Base-by-base conservation (phyloP, 1,140 invertebrate genomes). In the Archivesica marissinica region DNA sequence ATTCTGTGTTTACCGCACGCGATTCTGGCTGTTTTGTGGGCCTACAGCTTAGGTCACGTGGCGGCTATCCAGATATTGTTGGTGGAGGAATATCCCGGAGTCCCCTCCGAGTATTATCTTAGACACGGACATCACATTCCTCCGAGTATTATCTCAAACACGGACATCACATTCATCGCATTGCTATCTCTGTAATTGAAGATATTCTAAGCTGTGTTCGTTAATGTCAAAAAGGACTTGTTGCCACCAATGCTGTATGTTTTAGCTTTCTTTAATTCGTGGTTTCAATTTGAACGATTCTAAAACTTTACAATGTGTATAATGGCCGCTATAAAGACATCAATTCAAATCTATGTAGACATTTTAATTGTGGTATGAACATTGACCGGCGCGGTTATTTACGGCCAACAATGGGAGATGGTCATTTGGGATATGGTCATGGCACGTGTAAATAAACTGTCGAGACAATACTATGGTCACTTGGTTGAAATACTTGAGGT, bases 261-360 rank as follows among this genome's bases (percentile, higher is more conserved):
- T 28, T 2, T 2, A 59, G 56, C 11, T 11, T 1, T 30, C 56
- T 11, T 35, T 64, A 64, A 64, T 64, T 64, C 59, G 20, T 35
- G 59, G 59, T 64, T 64, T 64, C 59, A 64, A 52, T 64, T 35
- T 33, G 17, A 33, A 35, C 7, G 25, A 64, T 9, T 33, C 11
- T 64, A 64, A 64, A 59, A 2, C 23, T 52, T 52, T 15, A n/a
- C 50, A 52, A n/a, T 4, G 23, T 23, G 17, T 64, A 1, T 30
- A 52, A 72, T 33, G 39, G 50, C 28, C n/a, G 15, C 2, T 50
- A 72, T 72, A 33, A 72, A 72, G 68, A 50, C 39, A 72, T 72
- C 50, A 72, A 72, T 47, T 47, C 33, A 72, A 72, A 72, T 47
- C 13, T 33, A 44, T 20, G 25, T 47, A 47, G 41, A 72, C n/a